A percentile compares a stretch with the other conserved stretches of the same genome.
Conservation (phyloP, 2,888 invertebrate species). For the Chrysotoxum bicinctum region DNA sequence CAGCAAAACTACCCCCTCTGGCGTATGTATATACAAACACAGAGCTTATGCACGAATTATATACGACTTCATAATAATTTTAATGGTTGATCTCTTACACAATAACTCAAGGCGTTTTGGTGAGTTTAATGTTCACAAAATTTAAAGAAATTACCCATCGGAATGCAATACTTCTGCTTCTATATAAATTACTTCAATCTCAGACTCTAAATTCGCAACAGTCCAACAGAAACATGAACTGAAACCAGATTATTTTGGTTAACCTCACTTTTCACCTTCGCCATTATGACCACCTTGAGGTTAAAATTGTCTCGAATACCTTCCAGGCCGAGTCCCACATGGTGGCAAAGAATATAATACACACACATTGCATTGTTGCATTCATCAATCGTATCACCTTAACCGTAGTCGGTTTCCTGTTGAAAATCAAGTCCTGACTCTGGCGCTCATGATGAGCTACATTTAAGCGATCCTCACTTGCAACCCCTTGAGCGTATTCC, state of each 20-base stretch:
- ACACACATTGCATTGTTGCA: slow-evolving; percentile 24
- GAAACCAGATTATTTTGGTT: slow-evolving; percentile 53
- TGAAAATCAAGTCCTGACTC: slow-evolving; percentile 45
- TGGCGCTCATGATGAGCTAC: neutral
- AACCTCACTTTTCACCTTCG: slow-evolving; percentile 63
- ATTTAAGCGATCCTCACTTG: slow-evolving; percentile 46
- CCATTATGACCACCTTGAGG: slow-evolving; percentile 37
- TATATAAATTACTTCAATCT: slow-evolving; percentile 33
- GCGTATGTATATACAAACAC: neutral
- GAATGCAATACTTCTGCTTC: slow-evolving; percentile 20
- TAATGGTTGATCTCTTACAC: neutral
- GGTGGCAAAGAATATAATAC: neutral
- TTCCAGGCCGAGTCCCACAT: slow-evolving; percentile 25
- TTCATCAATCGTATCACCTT: slow-evolving; percentile 53
- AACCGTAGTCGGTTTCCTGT: slow-evolving; percentile 59
- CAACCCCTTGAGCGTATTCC: slow-evolving; percentile 56
- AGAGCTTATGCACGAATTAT: neutral
- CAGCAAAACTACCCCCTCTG: neutral
- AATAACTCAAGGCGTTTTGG: neutral
- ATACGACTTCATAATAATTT: neutral
- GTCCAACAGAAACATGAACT: neutral
- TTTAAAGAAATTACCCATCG: slow-evolving; percentile 22
- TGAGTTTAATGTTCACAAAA: neutral
- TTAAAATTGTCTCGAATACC: slow-evolving; percentile 11
- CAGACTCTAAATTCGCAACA: slow-evolving; percentile 27